Percentiles rank a stretch among this genome's conserved stretches.
Evolutionary conservation across 2,113 vertebrate species (phyloP).

Genomic region (Lynx canadensis): DNA sequence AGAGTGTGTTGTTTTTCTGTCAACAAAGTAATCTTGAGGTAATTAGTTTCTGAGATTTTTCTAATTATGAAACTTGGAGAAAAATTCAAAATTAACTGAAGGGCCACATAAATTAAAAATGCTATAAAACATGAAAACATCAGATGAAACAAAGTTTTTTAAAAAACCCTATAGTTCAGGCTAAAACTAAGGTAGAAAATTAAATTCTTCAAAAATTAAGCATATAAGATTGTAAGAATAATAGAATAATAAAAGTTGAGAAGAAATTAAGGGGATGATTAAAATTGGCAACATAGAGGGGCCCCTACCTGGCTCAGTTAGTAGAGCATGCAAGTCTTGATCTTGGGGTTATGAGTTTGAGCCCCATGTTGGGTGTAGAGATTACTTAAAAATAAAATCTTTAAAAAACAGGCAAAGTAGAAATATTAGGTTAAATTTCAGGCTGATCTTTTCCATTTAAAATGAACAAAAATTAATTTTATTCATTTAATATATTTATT

Average conservation of each 20-base stretch:
- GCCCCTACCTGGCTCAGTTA: neutral
- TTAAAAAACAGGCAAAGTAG: neutral
- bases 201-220: slow-evolving; percentile 51
- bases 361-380: neutral
- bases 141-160: neutral
- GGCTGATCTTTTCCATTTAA: neutral
- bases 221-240: slow-evolving; percentile 15
- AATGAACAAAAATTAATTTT: slow-evolving; percentile 33
- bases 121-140: neutral
- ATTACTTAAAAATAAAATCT: neutral
- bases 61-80: slow-evolving; percentile 1
- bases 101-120: slow-evolving; percentile 33
- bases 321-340: neutral
- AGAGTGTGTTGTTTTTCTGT: neutral
- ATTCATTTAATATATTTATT: slow-evolving; percentile 74
- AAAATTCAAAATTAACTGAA: slow-evolving; percentile 31
- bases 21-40: neutral
- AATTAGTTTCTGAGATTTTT: slow-evolving; percentile 16
- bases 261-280: neutral
- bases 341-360: neutral
- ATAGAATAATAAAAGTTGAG: neutral
- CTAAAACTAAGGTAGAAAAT: slow-evolving; percentile 30
- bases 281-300: slow-evolving; percentile 35
- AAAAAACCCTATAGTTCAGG: neutral
- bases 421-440: slow-evolving; percentile 39